Conservation (phyloP, 1,140 invertebrate genomes). For the Arctopsyche grandis region DNA sequence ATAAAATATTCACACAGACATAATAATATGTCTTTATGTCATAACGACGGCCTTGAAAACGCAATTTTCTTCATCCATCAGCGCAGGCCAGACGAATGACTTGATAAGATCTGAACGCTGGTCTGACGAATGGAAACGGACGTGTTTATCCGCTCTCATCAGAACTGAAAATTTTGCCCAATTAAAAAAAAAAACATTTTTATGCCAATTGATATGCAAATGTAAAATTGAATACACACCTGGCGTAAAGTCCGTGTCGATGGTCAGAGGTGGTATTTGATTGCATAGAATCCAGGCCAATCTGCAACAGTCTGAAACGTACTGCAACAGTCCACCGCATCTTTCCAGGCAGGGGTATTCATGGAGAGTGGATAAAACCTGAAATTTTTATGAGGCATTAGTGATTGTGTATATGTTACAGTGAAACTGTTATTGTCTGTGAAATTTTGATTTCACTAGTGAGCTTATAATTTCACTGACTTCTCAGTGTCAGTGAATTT, state of each 20-base stretch:
- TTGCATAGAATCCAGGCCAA: slow-evolving; percentile 70
- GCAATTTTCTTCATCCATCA: slow-evolving; percentile 68
- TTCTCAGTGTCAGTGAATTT: too few species aligned
- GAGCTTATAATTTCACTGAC: too few species aligned
- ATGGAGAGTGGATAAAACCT: slow-evolving; percentile 69
- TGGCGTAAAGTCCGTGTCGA: slow-evolving; percentile 73
- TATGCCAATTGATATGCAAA: not conserved
- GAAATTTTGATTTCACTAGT: too few species aligned
- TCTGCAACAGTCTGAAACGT: slow-evolving; percentile 68
- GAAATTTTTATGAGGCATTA: slow-evolving; percentile 15
- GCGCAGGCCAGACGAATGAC: slow-evolving; percentile 72
- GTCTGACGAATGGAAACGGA: slow-evolving; percentile 67
- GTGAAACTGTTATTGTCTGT: too few species aligned
- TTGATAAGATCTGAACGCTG: slow-evolving; percentile 70
- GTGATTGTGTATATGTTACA: too few species aligned
- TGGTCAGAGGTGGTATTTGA: slow-evolving; percentile 68
- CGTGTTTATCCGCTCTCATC: slow-evolving; percentile 68
- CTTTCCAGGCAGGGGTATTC: slow-evolving; percentile 71
- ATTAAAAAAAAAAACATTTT: slow-evolving; percentile 26
- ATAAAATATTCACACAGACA: too few species aligned
- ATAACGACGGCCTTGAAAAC: slow-evolving; percentile 72
- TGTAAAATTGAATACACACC: slow-evolving; percentile 57
- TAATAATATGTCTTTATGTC: too few species aligned
- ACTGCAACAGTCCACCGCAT: slow-evolving; percentile 67
- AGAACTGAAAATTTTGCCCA: slow-evolving; percentile 57